Base-by-base conservation (phyloP, 2,888 invertebrate species). In the Drosophila atroscutellata region DNA sequence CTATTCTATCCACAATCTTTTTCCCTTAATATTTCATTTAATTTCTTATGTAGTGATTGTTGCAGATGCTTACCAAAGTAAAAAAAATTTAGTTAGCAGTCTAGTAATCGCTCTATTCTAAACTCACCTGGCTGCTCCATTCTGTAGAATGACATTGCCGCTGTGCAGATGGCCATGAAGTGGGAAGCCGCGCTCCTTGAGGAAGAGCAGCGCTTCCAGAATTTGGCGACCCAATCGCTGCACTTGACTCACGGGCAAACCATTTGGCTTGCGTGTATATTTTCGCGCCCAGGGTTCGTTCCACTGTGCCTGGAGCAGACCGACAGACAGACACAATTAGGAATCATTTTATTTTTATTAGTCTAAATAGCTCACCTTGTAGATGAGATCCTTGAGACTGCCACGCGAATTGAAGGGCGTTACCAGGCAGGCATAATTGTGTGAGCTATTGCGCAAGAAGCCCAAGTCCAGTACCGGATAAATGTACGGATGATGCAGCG, bases 401-500 rank as follows among this genome's bases (percentile, higher is more conserved):
- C 98, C 98, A 77, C 95, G 94, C 36, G 95, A 95, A 92, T 97
- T 97, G 82, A 97, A 96, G 0, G 98, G 98, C 86, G 97, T 95
- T 6, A 98, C 96, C 32, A 97, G 94, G 66, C 97, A 95, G 34
- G 95, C 96, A 92, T 94, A 95, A 80, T 94, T 94, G 3, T 94
- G 94, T 70, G 94, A 94, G 74, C 84, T 89, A 71, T 88, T 90
- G 77, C 92, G 91, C 92, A 95, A 94, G 91, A 98, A 96, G 89
- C 97, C 97, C 77, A 98, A 94, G 91, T 98, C 97, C 83, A 98
- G 94, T 32, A 98, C 96, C 0, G 98, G 98, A 93, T 97, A 97
- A 79, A 98, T 97, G 92, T 98, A 98, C 0, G 98, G 98, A 93
- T 98, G 98, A 92, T 98, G 98, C 49, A 98, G 94, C 13, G 96